Evolutionary conservation across 2,113 vertebrate genomes (phyloP).

Genomic region (Lycaon pictus): DNA sequence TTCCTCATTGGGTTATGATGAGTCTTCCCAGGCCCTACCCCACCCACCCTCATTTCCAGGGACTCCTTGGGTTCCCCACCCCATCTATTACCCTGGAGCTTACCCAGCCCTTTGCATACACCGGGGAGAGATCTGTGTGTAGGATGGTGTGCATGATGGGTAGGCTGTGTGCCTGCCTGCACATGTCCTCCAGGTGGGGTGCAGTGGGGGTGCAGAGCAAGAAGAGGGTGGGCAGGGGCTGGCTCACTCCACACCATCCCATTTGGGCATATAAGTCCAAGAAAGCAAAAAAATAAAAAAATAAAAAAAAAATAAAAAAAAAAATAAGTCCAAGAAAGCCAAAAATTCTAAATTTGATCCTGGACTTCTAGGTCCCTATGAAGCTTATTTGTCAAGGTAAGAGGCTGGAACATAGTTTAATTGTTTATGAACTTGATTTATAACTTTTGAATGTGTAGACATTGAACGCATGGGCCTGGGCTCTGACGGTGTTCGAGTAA

Average conservation of each 20-base stretch:
- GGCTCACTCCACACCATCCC: neutral
- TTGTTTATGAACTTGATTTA: neutral
- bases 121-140: neutral
- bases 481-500: neutral
- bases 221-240: neutral
- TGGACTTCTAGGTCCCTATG: neutral
- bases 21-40: neutral
- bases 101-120: neutral
- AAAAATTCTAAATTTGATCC: neutral
- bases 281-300: neutral
- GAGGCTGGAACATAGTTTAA: neutral
- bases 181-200: neutral
- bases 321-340: neutral
- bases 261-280: neutral
- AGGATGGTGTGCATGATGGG: accelerated
- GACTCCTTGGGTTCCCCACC: neutral
- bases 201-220: neutral
- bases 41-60: neutral
- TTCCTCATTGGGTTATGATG: neutral
- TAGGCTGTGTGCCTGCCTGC: too few relatives aligned
- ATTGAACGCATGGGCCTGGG: neutral
- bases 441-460: neutral
- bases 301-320: too few relatives aligned
- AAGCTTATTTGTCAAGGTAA: neutral
- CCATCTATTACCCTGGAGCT: neutral